Evolutionary conservation across 1,140 invertebrate species (phyloP).

Genomic region (Augochlora pura): DNA sequence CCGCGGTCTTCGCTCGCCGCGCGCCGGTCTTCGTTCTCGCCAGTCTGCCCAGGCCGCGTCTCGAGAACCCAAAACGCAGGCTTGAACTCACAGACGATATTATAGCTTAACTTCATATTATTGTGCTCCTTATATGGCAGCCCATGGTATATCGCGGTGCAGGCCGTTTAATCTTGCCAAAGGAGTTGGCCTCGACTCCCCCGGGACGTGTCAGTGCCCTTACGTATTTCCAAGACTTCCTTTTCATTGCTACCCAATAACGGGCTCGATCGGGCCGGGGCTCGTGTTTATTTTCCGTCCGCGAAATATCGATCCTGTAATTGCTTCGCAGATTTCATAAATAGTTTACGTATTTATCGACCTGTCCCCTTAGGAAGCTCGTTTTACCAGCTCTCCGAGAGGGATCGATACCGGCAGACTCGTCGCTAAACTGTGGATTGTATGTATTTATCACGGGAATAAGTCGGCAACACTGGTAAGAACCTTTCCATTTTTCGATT

Average conservation of each 20-base stretch:
- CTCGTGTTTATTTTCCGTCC: neutral
- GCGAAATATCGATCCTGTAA: neutral
- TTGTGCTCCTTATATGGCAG: conserved; percentile 61
- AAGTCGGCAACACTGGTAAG: too few relatives aligned
- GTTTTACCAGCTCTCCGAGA: too few relatives aligned
- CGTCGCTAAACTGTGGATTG: too few relatives aligned
- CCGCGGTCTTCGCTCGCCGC: conserved; percentile 49
- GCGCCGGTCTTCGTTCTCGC: neutral
- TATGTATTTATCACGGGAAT: too few relatives aligned
- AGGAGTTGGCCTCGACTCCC: conserved; percentile 35
- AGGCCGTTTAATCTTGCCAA: conserved; percentile 49
- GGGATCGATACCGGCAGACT: too few relatives aligned
- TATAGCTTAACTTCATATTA: conserved; percentile 63
- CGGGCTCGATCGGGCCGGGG: neutral
- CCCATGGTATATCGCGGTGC: conserved; percentile 57
- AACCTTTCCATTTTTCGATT: too few relatives aligned
- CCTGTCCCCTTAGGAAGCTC: too few relatives aligned
- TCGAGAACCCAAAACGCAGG: conserved; percentile 23
- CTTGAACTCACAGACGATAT: conserved; percentile 51
- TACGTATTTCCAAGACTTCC: conserved; percentile 14
- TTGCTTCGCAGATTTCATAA: neutral
- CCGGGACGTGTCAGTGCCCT: conserved; percentile 40
- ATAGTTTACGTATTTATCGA: conserved; percentile 1
- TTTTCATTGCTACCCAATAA: neutral
- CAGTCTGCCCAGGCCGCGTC: conserved; percentile 12